phyloP scores from a whole-genome alignment of 2,888 invertebrate species.

The Argyra leucocephala region DNA sequence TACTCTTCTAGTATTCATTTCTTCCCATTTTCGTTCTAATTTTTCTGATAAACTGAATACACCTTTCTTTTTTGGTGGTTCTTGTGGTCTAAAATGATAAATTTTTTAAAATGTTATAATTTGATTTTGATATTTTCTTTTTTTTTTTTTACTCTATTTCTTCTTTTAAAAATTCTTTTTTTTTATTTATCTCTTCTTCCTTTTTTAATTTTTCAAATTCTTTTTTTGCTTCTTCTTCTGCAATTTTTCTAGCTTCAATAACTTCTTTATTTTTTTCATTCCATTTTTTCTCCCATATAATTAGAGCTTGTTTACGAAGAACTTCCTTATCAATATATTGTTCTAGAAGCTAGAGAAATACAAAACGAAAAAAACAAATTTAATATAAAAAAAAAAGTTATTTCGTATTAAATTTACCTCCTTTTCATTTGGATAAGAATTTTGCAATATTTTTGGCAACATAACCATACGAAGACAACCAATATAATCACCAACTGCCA shows the following conservation, averaged over 20 bases:
- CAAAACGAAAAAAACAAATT: constrained; percentile 20
- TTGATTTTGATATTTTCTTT: constrained; percentile 18
- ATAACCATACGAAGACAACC: constrained; percentile 58
- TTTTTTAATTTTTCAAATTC: constrained; percentile 43
- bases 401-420: constrained; percentile 29
- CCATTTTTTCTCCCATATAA: constrained; percentile 55
- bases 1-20: constrained; percentile 56
- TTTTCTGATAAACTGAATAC: constrained; percentile 30
- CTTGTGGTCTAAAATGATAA: constrained; percentile 22
- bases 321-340: constrained; percentile 47
- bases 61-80: constrained; percentile 23
- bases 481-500: constrained; percentile 59
- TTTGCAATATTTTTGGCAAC: constrained; percentile 49
- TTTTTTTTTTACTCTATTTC: constrained; percentile 27
- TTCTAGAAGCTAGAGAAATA: constrained; percentile 35
- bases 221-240: constrained; percentile 45
- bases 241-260: constrained; percentile 37
- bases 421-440: constrained; percentile 43
- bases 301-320: constrained; percentile 34
- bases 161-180: constrained; percentile 24
- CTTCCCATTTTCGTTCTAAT: constrained; percentile 52
- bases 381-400: background rate
- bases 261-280: constrained; percentile 40
- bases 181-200: constrained; percentile 30
- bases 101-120: background rate